Evolutionary conservation across 2,113 vertebrate species (phyloP).

Genomic region (Gymnobelideus leadbeateri): DNA sequence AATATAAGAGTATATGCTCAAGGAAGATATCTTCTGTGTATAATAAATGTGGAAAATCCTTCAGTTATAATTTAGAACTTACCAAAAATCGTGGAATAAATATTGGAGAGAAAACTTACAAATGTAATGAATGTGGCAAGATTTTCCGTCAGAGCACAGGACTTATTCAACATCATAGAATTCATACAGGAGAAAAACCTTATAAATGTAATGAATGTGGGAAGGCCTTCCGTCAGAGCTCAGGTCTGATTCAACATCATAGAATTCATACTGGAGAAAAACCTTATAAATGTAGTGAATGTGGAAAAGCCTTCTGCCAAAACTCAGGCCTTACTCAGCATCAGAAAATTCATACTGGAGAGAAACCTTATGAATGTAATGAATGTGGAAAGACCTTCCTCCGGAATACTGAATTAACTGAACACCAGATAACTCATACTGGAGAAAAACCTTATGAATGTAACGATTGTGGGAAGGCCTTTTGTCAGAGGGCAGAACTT

Average conservation of each 20-base stretch:
- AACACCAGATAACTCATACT: constrained; percentile 82
- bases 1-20: constrained; percentile 62
- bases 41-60: constrained; percentile 77
- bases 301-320: constrained; percentile 81
- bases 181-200: constrained; percentile 83
- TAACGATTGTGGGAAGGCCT: constrained; percentile 80
- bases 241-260: constrained; percentile 80
- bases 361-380: constrained; percentile 81
- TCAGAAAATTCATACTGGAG: constrained; percentile 81
- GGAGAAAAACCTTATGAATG: constrained; percentile 83
- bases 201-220: constrained; percentile 84
- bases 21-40: constrained; percentile 40
- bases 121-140: constrained; percentile 78
- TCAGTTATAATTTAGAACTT: constrained; percentile 77
- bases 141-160: constrained; percentile 76
- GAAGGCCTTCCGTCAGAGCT: constrained; percentile 82
- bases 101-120: constrained; percentile 76
- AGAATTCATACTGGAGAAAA: constrained; percentile 82
- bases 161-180: constrained; percentile 79
- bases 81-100: constrained; percentile 77
- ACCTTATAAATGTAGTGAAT: constrained; percentile 81
- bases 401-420: constrained; percentile 78
- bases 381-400: constrained; percentile 81
- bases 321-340: constrained; percentile 80
- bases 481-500: constrained; percentile 81